These are phyloP conservation scores for Misgurnus anguillicaudatus DNA, from an alignment of 2,113 vertebrate genomes.

Conservation along the genomic window DNA sequence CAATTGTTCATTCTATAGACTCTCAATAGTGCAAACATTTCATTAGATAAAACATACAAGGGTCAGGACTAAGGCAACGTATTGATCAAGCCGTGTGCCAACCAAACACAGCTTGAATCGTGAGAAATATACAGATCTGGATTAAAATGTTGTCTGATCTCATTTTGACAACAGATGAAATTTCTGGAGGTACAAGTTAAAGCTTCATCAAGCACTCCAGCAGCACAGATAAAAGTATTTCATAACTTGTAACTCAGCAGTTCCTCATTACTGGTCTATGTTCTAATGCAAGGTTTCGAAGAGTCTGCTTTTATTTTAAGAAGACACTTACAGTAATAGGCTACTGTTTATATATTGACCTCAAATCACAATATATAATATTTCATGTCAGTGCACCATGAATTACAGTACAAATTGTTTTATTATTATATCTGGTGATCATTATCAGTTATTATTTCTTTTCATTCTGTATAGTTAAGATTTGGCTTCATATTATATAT, in stretches of 20 bases:
- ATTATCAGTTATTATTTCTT: no score
- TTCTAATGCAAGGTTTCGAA: background rate
- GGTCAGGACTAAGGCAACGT: background rate
- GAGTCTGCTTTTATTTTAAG: background rate
- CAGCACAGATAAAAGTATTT: background rate
- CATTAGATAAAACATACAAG: background rate
- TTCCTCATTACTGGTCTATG: constrained; percentile 8
- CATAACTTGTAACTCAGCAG: background rate
- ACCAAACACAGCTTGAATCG: constrained; percentile 1
- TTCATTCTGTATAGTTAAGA: no score
- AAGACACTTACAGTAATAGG: background rate
- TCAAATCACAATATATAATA: no score
- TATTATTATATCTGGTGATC: no score
- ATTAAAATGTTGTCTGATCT: background rate
- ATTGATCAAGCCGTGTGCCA: background rate
- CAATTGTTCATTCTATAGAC: background rate
- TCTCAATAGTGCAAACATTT: background rate
- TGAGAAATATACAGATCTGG: background rate
- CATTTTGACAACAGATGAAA: background rate
- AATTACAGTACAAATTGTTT: no score
- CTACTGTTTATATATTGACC: background rate
- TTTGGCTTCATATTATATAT: no score
- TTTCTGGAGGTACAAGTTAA: background rate
- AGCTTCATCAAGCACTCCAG: background rate
- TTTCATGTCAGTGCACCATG: no score